These are phyloP conservation scores for Murina feae DNA, from an alignment of 2,113 vertebrate species.

Conservation along the genomic window DNA sequence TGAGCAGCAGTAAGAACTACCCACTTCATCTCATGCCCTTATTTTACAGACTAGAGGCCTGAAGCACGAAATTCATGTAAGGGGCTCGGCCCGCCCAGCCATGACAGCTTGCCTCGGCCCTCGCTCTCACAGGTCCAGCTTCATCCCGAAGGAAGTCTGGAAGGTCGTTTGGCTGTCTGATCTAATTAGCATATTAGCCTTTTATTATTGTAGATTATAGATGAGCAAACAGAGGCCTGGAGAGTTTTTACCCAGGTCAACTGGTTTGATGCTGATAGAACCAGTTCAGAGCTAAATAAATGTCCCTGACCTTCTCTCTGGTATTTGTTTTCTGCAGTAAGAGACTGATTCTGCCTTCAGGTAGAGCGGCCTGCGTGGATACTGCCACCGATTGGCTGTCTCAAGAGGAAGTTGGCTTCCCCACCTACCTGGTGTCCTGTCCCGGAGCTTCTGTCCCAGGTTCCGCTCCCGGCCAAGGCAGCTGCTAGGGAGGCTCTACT, in stretches of 20 bases:
- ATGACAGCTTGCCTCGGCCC: too few species aligned
- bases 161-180: too few species aligned
- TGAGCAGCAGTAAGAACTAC: neutral
- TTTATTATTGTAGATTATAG: neutral
- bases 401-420: neutral
- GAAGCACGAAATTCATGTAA: too few species aligned
- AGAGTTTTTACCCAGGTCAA: neutral
- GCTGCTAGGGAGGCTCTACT: neutral
- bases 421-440: neutral
- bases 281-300: neutral
- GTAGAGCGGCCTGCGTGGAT: neutral
- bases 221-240: neutral
- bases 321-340: neutral
- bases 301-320: neutral
- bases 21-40: neutral
- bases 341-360: neutral
- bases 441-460: neutral
- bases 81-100: too few species aligned
- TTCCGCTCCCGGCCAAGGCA: conserved; percentile 9
- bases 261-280: neutral
- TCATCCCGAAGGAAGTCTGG: too few species aligned
- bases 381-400: neutral
- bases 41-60: neutral
- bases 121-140: too few species aligned
- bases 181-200: too few species aligned